phyloP scores from a whole-genome alignment of 2,888 invertebrate species.

The Choreutis nemorana region DNA sequence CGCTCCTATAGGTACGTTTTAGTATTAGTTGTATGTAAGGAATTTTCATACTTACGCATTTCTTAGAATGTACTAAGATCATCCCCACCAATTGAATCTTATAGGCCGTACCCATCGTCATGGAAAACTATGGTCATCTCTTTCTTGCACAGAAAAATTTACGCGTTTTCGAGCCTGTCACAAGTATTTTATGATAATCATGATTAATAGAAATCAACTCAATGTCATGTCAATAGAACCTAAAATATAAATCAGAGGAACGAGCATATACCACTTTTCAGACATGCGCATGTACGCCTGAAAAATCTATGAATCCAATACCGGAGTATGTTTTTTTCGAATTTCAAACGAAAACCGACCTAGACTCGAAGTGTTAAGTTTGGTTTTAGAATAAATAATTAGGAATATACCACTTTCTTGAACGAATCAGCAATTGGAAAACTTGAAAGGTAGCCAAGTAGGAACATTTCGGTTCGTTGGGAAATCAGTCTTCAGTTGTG shows the following conservation, averaged over 20 bases:
- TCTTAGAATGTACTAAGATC: slow-evolving; percentile 54
- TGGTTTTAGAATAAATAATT: not conserved
- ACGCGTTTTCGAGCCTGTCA: slow-evolving; percentile 36
- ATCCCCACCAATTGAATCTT: slow-evolving; percentile 44
- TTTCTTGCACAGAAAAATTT: slow-evolving; percentile 51
- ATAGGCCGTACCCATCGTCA: slow-evolving; percentile 61
- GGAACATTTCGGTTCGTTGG: slow-evolving; percentile 43
- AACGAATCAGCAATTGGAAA: slow-evolving; percentile 22
- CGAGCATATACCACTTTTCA: slow-evolving; percentile 19
- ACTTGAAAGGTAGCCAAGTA: slow-evolving; percentile 55
- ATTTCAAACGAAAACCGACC: not conserved
- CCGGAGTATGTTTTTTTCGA: not conserved
- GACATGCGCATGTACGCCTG: slow-evolving; percentile 14
- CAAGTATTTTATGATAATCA: too few relatives aligned
- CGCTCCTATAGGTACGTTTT: too few relatives aligned
- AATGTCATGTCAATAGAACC: too few relatives aligned
- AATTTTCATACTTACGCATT: slow-evolving; percentile 26
- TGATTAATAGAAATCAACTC: too few relatives aligned
- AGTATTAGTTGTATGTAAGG: too few relatives aligned
- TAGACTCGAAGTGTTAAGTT: not conserved
- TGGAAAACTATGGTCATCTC: slow-evolving; percentile 53
- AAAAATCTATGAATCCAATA: slow-evolving; percentile 7
- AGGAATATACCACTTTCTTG: not conserved
- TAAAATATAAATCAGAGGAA: slow-evolving; percentile 6
- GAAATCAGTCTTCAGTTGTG: slow-evolving; percentile 50